Base-by-base conservation (phyloP, 2,888 invertebrate genomes). In the Dendrolimus pini region DNA sequence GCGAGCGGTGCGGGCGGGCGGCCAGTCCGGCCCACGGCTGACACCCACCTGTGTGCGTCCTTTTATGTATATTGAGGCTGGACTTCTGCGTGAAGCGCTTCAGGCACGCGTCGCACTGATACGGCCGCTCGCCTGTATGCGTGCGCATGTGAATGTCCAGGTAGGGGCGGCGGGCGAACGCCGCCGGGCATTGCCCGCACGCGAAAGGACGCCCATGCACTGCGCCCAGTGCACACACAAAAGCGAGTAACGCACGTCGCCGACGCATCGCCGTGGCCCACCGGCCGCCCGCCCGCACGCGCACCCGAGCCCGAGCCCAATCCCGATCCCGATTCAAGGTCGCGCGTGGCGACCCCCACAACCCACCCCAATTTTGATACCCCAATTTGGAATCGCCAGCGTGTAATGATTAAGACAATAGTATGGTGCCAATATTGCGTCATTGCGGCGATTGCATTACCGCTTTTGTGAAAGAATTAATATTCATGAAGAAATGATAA, bases 61-160 rank as follows among this genome's bases (percentile, higher is more conserved):
- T 91, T 88, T 94, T 95, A 90, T 95, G 95, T 75, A 95, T 95
- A 89, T 95, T 95, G 78, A 95, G 91, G 84, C 95, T 95, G 82
- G 95, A 95, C 89, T 95, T 95, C 90, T 95, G 95, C 73, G 95
- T 95, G 89, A 95, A 95, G 81, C 94, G 92, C 89, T 95, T 95
- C 77, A 94, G 92, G 85, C 95, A 95, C 73, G 93, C 91, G 84
- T 94, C 94, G 89, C 95, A 95, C 86, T 95, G 90, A 86, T 91
- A 92, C 72, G 91, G 91, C 85, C 91, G 91, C 86, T 91, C 95
- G 74, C 94, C 90, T 90, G 89, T 88, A 80, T 87, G 89, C 86
- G 86, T 85, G 85, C 91, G 89, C 87, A 85, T 82, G 89, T 91
- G 89, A 83, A 82, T 86, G 85, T 87, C 89, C 83, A 87, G 85